Base-by-base conservation (phyloP, 2,888 invertebrate genomes). In the Iselma pallidipennis region DNA sequence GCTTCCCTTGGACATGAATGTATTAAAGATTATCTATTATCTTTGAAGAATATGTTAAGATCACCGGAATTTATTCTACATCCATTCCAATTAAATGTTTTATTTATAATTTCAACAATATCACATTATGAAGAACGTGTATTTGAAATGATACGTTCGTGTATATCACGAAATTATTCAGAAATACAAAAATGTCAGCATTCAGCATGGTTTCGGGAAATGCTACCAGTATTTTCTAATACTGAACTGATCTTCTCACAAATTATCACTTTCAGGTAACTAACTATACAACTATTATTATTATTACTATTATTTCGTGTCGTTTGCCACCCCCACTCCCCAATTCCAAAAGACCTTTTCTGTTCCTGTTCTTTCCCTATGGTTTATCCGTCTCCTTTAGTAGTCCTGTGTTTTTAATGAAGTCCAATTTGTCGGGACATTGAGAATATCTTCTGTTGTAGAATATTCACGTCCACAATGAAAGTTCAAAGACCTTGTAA, bases 81-180 rank as follows among this genome's bases (percentile, higher is more conserved):
- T 66, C 86, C 89, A 0, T 89, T 89, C 74, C 83, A 88, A 65
- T 77, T 89, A n/a, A 85, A 87, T 61, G 82, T 87, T 12, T 77
- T 89, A 16, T 78, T 89, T 12, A 80, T 83, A n/a, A 76, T 85
- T 14, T 83, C 85, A 0, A 81, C 81, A 59, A 78, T 85, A 49
- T 67, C 78, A 7, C 74, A 78, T 57, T 83, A 83, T 67, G 83
- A 85, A 72, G 83, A 84, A 55, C 78, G 74, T 59, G 78, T 78
- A 29, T 79, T 80, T 68, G 82, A 83, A 59, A 79, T 83, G 63
- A 74, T 82, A 26, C 72, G 77, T 61, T 71, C 73, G 33, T 70
- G 76, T 45, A 71, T 82, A 56, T 74, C 78, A 0, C 70, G 74
- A 62, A 69, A 66, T 55, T 75, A 76, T 52, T 67, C 71, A 45